These are phyloP conservation scores for Vulpes ferrilata DNA, from an alignment of 2,113 vertebrate species.

Conservation along the genomic window DNA sequence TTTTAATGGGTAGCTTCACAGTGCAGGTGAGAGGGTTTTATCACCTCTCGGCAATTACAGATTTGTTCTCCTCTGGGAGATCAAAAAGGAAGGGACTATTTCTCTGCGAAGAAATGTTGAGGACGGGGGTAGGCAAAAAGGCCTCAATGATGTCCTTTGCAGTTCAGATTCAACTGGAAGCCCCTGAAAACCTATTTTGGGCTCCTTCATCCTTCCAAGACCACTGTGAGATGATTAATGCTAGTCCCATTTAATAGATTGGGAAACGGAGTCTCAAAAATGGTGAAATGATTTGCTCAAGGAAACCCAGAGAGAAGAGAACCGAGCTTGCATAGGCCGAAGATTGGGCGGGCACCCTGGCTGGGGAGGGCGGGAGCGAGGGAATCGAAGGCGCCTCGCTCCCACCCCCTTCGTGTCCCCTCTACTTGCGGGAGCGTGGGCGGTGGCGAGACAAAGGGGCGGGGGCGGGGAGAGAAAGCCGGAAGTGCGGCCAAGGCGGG, in stretches of 20 bases:
- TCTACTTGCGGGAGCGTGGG: conserved; percentile 17
- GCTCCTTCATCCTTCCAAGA: neutral
- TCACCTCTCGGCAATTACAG: neutral
- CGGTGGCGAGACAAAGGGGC: conserved; percentile 69
- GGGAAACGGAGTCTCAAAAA: conserved; percentile 31
- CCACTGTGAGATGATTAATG: neutral
- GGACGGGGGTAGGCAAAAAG: neutral
- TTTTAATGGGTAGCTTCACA: conserved; percentile 45
- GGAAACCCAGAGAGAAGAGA: neutral
- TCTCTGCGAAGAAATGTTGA: neutral
- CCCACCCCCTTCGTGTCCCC: neutral
- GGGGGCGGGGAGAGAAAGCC: conserved; percentile 65
- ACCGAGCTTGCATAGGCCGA: neutral
- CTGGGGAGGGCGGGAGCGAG: neutral
- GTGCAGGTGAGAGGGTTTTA: neutral
- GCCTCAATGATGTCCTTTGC: neutral
- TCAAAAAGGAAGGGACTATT: neutral
- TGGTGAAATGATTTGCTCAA: neutral
- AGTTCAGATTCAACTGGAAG: neutral
- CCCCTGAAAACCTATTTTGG: neutral
- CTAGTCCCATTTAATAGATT: conserved; percentile 13
- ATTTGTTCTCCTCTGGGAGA: neutral
- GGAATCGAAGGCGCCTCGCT: neutral
- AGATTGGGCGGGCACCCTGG: neutral
- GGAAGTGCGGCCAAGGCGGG: conserved; percentile 66